Base-by-base conservation (phyloP, 2,888 invertebrate species). In the Troides oblongomaculatus region DNA sequence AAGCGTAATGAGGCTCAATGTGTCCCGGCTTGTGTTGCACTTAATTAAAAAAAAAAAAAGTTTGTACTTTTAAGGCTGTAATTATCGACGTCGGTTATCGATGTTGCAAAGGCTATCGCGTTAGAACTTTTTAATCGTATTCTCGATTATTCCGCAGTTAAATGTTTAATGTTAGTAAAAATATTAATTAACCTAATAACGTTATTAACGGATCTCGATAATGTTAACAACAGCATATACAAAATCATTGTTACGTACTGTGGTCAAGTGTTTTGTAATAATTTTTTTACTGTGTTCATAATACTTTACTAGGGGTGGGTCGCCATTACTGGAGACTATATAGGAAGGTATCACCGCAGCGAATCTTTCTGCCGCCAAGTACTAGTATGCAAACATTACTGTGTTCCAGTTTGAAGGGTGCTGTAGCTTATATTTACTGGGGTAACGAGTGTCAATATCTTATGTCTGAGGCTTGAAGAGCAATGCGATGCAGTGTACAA, bases 101-200 rank as follows among this genome's bases (percentile, higher is more conserved):
- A 77, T 76, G 73, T 71, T 71, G 76, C 63, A 77, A 80, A 83
- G 86, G 87, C 81, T 86, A 88, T 87, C 86, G 81, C 81, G 79
- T 70, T 70, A 70, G 70, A 84, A 83, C 85, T 82, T 83, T 76
- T 79, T 79, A 81, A 78, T 83, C 80, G 76, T 68, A 70, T 70
- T 71, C 66, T 73, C 71, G 72, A 75, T 77, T 77, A 75, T 69
- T 73, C 71, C 72, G 64, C 64, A 65, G 68, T 73, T 70, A 68
- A 65, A 73, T 77, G 71, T 69, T 74, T 63, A 68, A 53, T 36
- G 56, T 70, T 36, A 60, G 63, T 71, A 64, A 58, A 46, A 62
- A 70, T 69, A 73, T 73, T 72, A 58, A 66, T 71, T 73, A 71
- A 71, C 53, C 71, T 66, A 60, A 70, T 62, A 59, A 39, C 64